Percentiles rank a stretch among this genome's conserved stretches.
Conservation (phyloP, 2,888 invertebrate species). For the Fragum whitleyi region DNA sequence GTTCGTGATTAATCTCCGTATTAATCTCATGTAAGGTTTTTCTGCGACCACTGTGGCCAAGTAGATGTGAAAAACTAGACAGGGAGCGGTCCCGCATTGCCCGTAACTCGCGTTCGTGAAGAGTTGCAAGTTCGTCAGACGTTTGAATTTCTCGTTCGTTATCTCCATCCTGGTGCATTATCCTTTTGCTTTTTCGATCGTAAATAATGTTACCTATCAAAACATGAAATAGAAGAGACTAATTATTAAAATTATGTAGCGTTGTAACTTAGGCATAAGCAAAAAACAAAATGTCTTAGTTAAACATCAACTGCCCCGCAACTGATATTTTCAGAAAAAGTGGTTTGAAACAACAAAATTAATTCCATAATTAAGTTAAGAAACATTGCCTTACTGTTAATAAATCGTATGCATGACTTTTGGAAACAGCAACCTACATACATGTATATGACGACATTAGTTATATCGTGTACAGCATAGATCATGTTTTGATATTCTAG, state of each 20-base stretch:
- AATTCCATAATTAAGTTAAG: too few species aligned
- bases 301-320: too few species aligned
- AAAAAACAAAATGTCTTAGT: too few species aligned
- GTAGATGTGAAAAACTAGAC: slow-evolving; percentile 36
- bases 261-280: too few species aligned
- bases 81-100: slow-evolving; percentile 31
- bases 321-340: too few species aligned
- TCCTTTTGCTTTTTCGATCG: slow-evolving; percentile 60
- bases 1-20: slow-evolving; percentile 36
- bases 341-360: too few species aligned
- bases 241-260: background rate
- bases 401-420: too few species aligned
- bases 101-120: slow-evolving; percentile 29
- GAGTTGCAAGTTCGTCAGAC: background rate
- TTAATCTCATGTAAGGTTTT: slow-evolving; percentile 44
- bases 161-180: slow-evolving; percentile 38
- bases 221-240: background rate
- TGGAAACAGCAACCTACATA: too few species aligned
- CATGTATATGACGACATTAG: too few species aligned
- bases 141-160: background rate
- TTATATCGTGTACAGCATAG: too few species aligned
- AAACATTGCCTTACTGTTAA: too few species aligned
- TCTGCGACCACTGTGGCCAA: slow-evolving; percentile 43
- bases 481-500: too few species aligned
- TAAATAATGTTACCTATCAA: slow-evolving; percentile 61